These are phyloP conservation scores for Anolis apletophallus DNA, from an alignment of 2,797 vertebrate genomes.

Conservation along the genomic window DNA sequence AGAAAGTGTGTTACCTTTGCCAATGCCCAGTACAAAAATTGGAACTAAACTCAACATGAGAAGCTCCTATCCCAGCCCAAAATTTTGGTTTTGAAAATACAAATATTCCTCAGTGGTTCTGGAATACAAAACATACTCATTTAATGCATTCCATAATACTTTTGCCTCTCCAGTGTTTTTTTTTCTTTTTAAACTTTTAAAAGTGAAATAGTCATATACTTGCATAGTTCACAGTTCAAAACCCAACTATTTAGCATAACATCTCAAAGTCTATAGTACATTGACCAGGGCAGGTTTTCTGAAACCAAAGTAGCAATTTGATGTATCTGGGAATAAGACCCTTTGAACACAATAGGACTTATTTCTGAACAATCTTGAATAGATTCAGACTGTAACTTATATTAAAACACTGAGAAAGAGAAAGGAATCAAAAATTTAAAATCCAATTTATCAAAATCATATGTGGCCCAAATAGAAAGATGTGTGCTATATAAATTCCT, in stretches of 20 bases:
- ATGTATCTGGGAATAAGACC: neutral
- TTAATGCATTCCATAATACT: neutral
- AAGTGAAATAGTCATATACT: neutral
- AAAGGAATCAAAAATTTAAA: no score
- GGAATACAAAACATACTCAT: neutral
- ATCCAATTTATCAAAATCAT: no score
- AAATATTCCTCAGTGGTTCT: neutral
- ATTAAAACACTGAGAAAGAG: no score
- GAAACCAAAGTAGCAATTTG: neutral
- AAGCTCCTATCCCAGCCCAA: neutral
- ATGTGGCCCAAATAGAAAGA: no score
- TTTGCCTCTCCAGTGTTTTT: neutral
- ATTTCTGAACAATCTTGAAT: neutral
- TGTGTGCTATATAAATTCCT: no score
- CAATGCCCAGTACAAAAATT: neutral
- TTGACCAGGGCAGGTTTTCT: neutral
- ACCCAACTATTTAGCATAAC: neutral
- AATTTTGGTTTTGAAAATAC: neutral
- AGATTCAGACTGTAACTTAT: neutral
- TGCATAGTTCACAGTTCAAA: neutral
- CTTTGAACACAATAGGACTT: neutral
- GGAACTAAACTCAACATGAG: neutral
- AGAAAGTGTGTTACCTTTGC: neutral
- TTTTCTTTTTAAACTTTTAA: no score
- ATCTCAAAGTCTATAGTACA: neutral